phyloP scores from a whole-genome alignment of 2,113 vertebrate genomes.

The Pelodiscus sinensis region DNA sequence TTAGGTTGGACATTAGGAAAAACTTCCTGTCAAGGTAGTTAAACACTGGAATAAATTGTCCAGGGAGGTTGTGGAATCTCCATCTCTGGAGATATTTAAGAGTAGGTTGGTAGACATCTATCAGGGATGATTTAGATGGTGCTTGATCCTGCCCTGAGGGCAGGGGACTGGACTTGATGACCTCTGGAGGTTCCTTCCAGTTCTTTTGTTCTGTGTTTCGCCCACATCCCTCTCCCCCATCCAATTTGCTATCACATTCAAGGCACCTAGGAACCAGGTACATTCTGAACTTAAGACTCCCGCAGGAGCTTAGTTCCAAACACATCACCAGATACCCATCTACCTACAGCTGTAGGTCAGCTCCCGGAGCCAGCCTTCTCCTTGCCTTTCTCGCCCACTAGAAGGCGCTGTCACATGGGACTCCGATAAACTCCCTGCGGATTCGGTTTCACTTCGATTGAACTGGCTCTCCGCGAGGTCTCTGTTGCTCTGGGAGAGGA shows the following conservation, averaged over 20 bases:
- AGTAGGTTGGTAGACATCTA: too few relatives aligned
- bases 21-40: too few relatives aligned
- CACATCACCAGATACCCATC: background rate
- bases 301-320: background rate
- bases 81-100: too few relatives aligned
- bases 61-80: too few relatives aligned
- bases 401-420: background rate
- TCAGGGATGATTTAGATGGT: too few relatives aligned
- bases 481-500: slow-evolving; percentile 10
- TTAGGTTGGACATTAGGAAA: too few relatives aligned
- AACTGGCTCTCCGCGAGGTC: slow-evolving; percentile 13
- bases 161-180: too few relatives aligned
- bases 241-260: background rate
- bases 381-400: slow-evolving; percentile 9
- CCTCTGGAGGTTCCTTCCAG: too few relatives aligned
- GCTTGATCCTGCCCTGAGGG: too few relatives aligned
- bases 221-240: background rate
- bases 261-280: background rate
- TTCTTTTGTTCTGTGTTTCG: background rate
- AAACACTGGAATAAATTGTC: too few relatives aligned
- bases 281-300: background rate
- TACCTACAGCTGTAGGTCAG: background rate
- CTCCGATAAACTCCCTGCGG: fast-evolving
- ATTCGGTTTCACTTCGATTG: background rate
- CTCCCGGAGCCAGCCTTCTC: background rate